Base-by-base conservation (phyloP, 2,113 vertebrate species). In the Phyllostomus discolor region DNA sequence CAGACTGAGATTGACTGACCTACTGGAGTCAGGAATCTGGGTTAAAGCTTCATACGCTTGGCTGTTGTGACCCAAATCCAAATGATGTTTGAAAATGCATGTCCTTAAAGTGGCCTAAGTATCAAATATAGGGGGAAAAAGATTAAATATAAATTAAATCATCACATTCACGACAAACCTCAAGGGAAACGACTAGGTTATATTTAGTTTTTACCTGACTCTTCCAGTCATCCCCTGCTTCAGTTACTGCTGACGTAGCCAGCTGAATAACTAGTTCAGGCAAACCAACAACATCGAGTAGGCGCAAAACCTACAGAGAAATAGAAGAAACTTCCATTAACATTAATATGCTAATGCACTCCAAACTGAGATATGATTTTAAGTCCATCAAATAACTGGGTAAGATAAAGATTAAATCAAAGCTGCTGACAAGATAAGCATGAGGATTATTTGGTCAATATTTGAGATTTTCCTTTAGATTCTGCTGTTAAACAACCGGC, bases 61-160 rank as follows among this genome's bases (percentile, higher is more conserved):
- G 0, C 88, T 99, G 96, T 99, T 99, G 98, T 99, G 99, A 78
- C 99, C 99, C 78, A 99, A 98, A 97, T 99, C 99, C 98, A 99
- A 98, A 82, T 99, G 99, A 95, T 99, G 99, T 87, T 99, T 99
- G 98, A 99, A 99, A 92, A 99, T 99, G 59, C 99, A 98, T 0
- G 99, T 99, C 98, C 99, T 99, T 96, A 99, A 98, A 35, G 99
- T 99, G 10, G 99, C 99, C 99, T 99, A 95, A 48, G 93, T 33
- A 79, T 46, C 41, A 94, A 88, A 90, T 46, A 69, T 22, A 38
- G 38, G 28, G 41, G 11, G 38, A 24, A 88, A 57, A 76, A 95
- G n/a, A 33, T 12, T 5, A 88, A 88, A 69, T 0, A 62, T 16
- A 66, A 87, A 78, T 79, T 19, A 88, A 84, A 70, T 73, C 20